phyloP scores from a whole-genome alignment of 2,113 vertebrate genomes.

The Nestor notabilis region DNA sequence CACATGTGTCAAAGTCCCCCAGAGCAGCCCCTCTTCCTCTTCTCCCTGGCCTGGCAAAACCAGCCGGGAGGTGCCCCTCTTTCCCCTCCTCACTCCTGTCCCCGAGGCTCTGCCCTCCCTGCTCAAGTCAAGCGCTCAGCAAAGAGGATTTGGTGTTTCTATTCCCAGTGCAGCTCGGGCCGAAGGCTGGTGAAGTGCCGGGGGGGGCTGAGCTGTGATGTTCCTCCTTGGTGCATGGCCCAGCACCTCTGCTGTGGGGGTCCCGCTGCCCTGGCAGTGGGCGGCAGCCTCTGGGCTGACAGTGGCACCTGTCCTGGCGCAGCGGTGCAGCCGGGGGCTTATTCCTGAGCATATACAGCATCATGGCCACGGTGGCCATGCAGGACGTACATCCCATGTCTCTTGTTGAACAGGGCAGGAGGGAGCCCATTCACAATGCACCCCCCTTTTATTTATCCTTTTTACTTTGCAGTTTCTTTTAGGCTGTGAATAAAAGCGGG shows the following conservation, averaged over 20 bases:
- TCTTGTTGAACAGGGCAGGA: background rate
- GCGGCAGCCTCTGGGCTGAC: background rate
- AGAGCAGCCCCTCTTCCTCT: background rate
- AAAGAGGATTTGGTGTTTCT: constrained; percentile 29
- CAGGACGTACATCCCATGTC: background rate
- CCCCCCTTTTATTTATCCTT: background rate
- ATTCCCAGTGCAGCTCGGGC: background rate
- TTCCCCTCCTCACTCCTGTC: background rate
- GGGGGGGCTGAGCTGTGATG: background rate
- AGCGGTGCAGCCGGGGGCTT: background rate
- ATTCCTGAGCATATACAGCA: background rate
- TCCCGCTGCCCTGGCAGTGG: fast-evolving
- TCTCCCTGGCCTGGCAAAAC: background rate
- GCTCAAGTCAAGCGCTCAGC: background rate
- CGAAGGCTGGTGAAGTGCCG: fast-evolving
- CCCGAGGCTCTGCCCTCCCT: background rate
- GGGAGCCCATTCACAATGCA: fast-evolving
- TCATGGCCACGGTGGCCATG: background rate
- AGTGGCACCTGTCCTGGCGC: background rate
- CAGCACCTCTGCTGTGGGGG: background rate
- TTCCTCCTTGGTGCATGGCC: fast-evolving
- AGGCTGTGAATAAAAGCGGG: background rate
- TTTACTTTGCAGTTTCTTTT: background rate
- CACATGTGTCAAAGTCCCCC: fast-evolving
- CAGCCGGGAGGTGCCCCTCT: background rate